phyloP scores from a whole-genome alignment of 2,797 vertebrate species.

The Myripristis jacobus region DNA sequence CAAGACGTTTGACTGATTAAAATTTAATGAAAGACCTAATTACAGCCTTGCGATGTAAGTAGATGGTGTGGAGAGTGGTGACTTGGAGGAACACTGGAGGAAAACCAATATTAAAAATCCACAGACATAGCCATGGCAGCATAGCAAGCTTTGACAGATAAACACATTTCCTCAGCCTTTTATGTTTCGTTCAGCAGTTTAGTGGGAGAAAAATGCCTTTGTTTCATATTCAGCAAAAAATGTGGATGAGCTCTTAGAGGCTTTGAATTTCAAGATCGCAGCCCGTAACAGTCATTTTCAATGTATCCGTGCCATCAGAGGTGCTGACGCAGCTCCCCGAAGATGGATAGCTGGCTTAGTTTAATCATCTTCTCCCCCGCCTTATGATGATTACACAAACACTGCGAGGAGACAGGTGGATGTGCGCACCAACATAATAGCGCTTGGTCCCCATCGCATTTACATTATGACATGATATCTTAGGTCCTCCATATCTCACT shows the following conservation, averaged over 20 bases:
- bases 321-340: constrained; percentile 77
- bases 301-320: constrained; percentile 66
- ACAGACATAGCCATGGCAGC: constrained; percentile 48
- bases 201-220: constrained; percentile 49
- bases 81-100: constrained; percentile 44
- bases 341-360: constrained; percentile 60
- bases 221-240: constrained; percentile 77
- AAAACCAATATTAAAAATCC: constrained; percentile 67
- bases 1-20: constrained; percentile 59
- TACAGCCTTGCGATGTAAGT: constrained; percentile 46
- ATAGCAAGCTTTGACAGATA: constrained; percentile 46
- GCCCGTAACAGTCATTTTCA: constrained; percentile 62
- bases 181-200: constrained; percentile 72
- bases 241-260: constrained; percentile 53
- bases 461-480: constrained; percentile 9
- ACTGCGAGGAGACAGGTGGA: constrained; percentile 43
- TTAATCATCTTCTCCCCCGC: constrained; percentile 72
- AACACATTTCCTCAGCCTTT: constrained; percentile 56
- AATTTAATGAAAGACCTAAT: constrained; percentile 74
- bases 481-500: not conserved
- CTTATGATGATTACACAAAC: constrained; percentile 48
- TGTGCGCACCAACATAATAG: constrained; percentile 41
- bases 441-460: constrained; percentile 14
- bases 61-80: constrained; percentile 30
- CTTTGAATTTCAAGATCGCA: constrained; percentile 72